Evolutionary conservation across 2,113 vertebrate genomes (phyloP), one percentile per base, ranked within the genome.

Genomic region (Argyrosomus japonicus): DNA sequence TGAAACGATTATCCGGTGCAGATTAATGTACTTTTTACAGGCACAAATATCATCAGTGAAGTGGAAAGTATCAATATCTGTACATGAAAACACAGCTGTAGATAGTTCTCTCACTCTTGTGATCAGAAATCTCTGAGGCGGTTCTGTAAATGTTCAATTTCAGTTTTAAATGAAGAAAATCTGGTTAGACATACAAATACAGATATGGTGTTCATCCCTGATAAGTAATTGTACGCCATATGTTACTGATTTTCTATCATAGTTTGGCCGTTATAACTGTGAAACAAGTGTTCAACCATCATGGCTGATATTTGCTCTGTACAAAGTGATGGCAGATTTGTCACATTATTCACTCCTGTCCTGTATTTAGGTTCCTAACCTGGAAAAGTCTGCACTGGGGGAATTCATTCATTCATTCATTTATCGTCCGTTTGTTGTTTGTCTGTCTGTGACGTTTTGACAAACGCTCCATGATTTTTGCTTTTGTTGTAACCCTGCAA

Each of bases 401-500:
- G 40, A 62, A 5, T 57, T 68, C n/a, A 32, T 54, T 78, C 72
- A n/a, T 18, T 56, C 57, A 5, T 57, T 68, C n/a, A 32, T 54
- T 78, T 68, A n/a, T 19, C 51, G 13, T 11, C 40, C 36, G 3
- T 15, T 61, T 5, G 21, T 17, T 68, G n/a, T 67, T 18, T 43
- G 36, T 50, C 29, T 15, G 12, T 36, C 45, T 47, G 36, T 40
- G 0, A 72, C 48, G 64, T 73, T 25, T 40, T 9, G 19, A 63
- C 60, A 56, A 78, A 12, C 43, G 18, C 40, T 29, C 27, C 14
- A 0, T 27, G 47, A 27, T 27, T 70, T 73, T 60, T 67, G 61
- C 54, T 69, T 45, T 17, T 10, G 47, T 79, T 4, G 51, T 50
- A 67, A 83, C 79, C 78, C 60, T 81, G 73, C 82, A 86, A 54